phyloP scores from a whole-genome alignment of 2,797 vertebrate genomes.

The Ceryle rudis region DNA sequence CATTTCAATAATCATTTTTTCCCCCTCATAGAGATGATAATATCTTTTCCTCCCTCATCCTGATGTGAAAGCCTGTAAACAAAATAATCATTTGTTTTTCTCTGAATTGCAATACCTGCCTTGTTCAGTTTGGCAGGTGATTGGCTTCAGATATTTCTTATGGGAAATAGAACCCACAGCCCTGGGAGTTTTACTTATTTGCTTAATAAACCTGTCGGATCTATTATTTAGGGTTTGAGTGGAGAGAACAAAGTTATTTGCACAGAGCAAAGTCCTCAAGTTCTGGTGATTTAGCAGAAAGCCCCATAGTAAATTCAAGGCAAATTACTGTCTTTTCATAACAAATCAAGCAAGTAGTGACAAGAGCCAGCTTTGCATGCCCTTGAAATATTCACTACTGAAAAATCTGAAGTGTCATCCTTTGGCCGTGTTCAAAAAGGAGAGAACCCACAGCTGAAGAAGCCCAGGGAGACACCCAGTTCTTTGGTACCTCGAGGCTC shows the following conservation, averaged over 20 bases:
- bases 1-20: not conserved
- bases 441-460: not conserved
- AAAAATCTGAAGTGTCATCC: not conserved
- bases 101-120: not conserved
- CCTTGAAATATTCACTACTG: not conserved
- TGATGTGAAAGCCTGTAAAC: constrained; percentile 4
- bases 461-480: not conserved
- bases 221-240: not conserved
- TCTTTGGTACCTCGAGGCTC: not conserved
- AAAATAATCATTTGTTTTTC: not conserved
- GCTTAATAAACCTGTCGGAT: constrained; percentile 32
- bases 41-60: not conserved
- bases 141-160: not conserved
- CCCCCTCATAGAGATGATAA: not conserved
- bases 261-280: constrained; percentile 1
- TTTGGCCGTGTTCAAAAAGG: not conserved
- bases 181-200: not conserved
- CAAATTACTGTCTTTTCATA: constrained; percentile 1
- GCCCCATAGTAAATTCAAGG: constrained; percentile 13
- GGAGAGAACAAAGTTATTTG: constrained; percentile 16
- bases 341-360: constrained; percentile 7
- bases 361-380: not conserved
- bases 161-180: not conserved
- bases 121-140: not conserved
- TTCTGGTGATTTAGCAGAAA: constrained; percentile 3